A percentile compares a stretch with the other conserved stretches of the same genome.
Evolutionary conservation across 2,797 vertebrate species (phyloP).

Genomic region (Sebastes iracundus): DNA sequence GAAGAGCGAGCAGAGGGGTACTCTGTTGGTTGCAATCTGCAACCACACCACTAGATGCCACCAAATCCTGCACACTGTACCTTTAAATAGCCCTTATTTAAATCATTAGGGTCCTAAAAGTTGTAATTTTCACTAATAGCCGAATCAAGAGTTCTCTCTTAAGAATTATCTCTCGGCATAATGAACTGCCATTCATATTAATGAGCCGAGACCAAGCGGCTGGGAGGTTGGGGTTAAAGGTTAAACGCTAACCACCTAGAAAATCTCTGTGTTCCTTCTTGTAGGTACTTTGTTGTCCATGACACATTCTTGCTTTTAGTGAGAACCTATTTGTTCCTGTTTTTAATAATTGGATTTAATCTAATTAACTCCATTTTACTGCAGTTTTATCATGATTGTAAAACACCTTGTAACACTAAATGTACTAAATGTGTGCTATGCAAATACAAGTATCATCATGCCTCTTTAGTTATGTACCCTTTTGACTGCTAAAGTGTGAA

Average conservation of each 20-base stretch:
- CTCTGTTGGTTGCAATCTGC: too few relatives aligned
- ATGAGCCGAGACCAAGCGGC: too few relatives aligned
- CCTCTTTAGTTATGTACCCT: neutral
- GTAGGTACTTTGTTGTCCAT: neutral
- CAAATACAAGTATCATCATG: neutral
- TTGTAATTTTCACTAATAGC: neutral
- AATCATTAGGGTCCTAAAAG: neutral
- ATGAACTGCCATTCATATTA: too few relatives aligned
- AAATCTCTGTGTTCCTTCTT: neutral
- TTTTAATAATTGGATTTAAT: neutral
- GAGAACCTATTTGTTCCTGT: neutral
- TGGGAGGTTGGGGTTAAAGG: too few relatives aligned
- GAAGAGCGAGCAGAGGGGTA: too few relatives aligned
- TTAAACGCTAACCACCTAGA: neutral
- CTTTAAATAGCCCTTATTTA: neutral
- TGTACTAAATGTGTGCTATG: neutral
- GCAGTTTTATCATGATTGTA: neutral
- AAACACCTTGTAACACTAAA: neutral
- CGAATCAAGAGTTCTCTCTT: neutral
- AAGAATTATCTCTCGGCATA: too few relatives aligned
- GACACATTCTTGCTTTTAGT: neutral
- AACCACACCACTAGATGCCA: too few relatives aligned
- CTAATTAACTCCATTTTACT: neutral
- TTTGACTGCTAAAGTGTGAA: slow-evolving; percentile 3
- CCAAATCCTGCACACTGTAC: too few relatives aligned